These are phyloP conservation scores for Caenorhabditis briggsae DNA, from an alignment of 1,140 invertebrate species.

Conservation along the genomic window DNA sequence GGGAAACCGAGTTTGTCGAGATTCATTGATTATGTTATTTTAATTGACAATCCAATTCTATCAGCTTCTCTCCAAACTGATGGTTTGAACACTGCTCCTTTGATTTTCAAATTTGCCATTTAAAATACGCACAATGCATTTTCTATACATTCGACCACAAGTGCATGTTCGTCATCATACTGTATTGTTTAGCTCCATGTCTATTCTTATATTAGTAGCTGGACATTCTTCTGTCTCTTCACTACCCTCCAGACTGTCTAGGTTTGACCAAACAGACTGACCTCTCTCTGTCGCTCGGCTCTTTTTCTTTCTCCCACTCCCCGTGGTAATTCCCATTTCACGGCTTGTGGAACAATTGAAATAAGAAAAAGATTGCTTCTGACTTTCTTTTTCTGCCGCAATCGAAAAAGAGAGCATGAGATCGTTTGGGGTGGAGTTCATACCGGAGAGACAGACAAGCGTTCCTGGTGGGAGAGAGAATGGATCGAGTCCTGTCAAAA, in stretches of 20 bases:
- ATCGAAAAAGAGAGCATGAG: slow-evolving; percentile 2
- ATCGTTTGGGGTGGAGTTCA: background rate
- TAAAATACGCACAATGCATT: too few species aligned
- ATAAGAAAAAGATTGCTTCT: background rate
- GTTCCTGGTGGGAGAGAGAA: background rate
- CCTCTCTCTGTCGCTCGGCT: background rate
- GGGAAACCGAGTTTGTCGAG: too few species aligned
- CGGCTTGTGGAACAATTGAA: slow-evolving; percentile 40
- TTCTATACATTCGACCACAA: too few species aligned
- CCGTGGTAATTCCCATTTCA: slow-evolving; percentile 52
- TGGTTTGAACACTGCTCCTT: too few species aligned
- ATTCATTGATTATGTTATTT: too few species aligned
- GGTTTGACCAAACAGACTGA: slow-evolving; percentile 36
- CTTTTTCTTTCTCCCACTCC: background rate
- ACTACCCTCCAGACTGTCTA: background rate
- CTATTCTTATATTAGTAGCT: background rate
- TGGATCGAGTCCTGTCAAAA: slow-evolving; percentile 9
- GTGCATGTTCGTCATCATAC: too few species aligned
- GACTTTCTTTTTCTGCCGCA: too few species aligned
- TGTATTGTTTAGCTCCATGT: too few species aligned
- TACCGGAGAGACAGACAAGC: background rate
- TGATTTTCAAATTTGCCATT: too few species aligned
- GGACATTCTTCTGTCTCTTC: background rate
- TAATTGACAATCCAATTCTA: too few species aligned
- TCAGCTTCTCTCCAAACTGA: too few species aligned